Conservation (phyloP, 2,797 vertebrate species). For the Ammospiza maritima region DNA sequence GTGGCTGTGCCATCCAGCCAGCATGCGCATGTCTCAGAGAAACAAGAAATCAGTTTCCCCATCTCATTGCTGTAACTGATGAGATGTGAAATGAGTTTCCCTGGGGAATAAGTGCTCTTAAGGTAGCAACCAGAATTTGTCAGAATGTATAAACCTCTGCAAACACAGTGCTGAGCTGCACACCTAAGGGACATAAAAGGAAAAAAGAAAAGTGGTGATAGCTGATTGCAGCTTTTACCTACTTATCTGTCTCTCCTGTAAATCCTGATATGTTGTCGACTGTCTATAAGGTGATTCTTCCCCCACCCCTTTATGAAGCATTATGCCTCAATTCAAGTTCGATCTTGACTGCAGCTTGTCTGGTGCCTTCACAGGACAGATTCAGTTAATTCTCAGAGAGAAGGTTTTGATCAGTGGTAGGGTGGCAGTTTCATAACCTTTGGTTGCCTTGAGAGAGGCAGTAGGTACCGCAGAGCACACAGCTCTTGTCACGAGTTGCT, state of each 20-base stretch:
- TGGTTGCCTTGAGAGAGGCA: background rate
- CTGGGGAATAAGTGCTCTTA: slow-evolving; percentile 24
- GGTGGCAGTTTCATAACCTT: background rate
- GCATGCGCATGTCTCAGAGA: slow-evolving; percentile 14
- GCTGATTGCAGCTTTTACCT: background rate
- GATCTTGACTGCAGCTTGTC: background rate
- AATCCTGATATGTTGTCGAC: background rate
- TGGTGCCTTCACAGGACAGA: background rate
- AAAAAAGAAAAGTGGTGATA: background rate
- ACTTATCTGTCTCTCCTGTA: background rate
- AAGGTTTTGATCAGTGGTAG: background rate
- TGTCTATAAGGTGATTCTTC: background rate
- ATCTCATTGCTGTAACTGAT: slow-evolving; percentile 48
- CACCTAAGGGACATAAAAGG: background rate
- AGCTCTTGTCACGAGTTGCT: background rate
- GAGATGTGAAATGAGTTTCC: slow-evolving; percentile 73
- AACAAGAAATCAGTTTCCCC: slow-evolving; percentile 19
- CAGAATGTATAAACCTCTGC: background rate
- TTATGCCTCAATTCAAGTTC: background rate
- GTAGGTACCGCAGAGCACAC: background rate
- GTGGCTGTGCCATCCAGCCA: background rate
- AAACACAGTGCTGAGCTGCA: background rate
- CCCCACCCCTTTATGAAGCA: background rate
- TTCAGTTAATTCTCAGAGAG: background rate
- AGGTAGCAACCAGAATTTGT: slow-evolving; percentile 48